These are phyloP conservation scores for Leptothorax acervorum DNA, from an alignment of 2,888 invertebrate species.

Conservation along the genomic window DNA sequence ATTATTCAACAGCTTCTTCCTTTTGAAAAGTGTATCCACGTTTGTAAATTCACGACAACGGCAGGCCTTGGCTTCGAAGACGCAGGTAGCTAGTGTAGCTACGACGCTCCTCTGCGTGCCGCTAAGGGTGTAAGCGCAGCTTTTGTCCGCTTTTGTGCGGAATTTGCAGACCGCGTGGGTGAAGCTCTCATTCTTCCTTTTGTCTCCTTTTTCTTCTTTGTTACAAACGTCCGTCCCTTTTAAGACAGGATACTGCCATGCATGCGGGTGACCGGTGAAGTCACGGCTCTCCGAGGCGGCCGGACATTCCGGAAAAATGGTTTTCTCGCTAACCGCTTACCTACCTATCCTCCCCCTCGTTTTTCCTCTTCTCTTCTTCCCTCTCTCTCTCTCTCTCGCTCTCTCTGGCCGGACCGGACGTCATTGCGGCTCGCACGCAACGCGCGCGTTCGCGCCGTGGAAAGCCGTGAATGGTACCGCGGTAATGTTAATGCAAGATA, in stretches of 20 bases:
- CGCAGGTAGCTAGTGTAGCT: conserved; percentile 2
- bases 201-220: not conserved
- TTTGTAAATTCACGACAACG: not conserved
- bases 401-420: not conserved
- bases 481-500: conserved; percentile 42
- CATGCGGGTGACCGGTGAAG: conserved; percentile 4
- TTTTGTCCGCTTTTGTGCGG: conserved; percentile 31
- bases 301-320: conserved; percentile 6
- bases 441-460: conserved; percentile 49
- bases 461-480: conserved; percentile 65
- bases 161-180: not conserved
- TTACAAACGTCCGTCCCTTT: not conserved
- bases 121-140: not conserved
- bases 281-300: not conserved
- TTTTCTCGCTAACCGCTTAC: conserved; percentile 15
- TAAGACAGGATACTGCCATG: not conserved
- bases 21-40: not conserved
- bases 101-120: not conserved
- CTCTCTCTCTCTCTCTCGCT: not conserved
- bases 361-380: not conserved
- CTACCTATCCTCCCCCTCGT: not conserved
- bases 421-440: conserved; percentile 27
- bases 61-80: conserved; percentile 1
- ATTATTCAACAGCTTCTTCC: not conserved
- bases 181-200: not conserved